Base-by-base conservation (phyloP, 2,113 vertebrate species). In the Apistogramma diplotaenia region DNA sequence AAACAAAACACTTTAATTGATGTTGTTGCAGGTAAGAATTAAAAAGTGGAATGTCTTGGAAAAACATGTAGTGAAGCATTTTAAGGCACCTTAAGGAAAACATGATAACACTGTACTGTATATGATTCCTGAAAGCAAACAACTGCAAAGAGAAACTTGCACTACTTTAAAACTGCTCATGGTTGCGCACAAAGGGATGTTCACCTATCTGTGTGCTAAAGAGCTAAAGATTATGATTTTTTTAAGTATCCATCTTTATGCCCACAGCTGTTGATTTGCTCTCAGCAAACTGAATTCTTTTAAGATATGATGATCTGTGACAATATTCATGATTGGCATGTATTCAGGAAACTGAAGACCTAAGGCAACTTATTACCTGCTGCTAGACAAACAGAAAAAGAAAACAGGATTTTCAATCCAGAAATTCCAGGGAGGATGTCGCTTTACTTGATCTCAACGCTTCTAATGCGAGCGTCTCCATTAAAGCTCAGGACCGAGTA, bases 401-500 rank as follows among this genome's bases (percentile, higher is more conserved):
- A 70, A 35, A 23, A 37, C 6, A 5, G 16, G 11, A 53, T 35
- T 43, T 27, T 21, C 2, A 35, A 70, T 71, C 70, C n/a, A 59
- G 10, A 2, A 4, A 10, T 40, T 43, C 11, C 18, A 3, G 18
- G 72, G 6, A 40, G 2, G 33, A 0, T 8, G 21, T 1, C 15
- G 11, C 33, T 89, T 84, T 94, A 96, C 35, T 93, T 92, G 70
- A 95, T 89, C 21, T 94, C 81, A 1, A 96, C 0, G 53, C 87
- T 85, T 1, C 1, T 58, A 75, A 96, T 83, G 85, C 89, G 93
- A 62, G 35, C 91, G 0, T 93, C 94, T 0, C 94, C 95, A 0
- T 91, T 78, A 8, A 95, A 84, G 53, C 57, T 78, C 6, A 95
- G 16, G 84, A 79, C 58, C 0, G 74, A 87, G 87, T 94, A 95